Evolutionary conservation across 2,113 vertebrate genomes (phyloP).

Genomic region (Cryptomyrus ogoouensis): DNA sequence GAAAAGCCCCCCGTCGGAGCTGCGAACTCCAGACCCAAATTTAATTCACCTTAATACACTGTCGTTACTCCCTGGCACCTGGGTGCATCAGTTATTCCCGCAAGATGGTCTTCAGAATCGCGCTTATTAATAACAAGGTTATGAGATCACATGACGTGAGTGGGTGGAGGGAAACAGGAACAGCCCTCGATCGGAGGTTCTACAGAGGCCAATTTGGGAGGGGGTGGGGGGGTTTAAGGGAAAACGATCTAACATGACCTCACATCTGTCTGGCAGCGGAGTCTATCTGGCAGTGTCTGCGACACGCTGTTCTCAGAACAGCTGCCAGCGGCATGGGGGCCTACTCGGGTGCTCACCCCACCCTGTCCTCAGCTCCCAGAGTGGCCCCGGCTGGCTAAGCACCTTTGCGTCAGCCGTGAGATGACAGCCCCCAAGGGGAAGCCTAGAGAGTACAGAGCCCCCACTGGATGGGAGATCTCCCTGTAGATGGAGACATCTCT

Average conservation of each 20-base stretch:
- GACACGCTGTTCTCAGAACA: background rate
- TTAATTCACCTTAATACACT: background rate
- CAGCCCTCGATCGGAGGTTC: background rate
- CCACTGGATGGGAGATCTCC: conserved; percentile 1
- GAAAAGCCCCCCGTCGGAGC: background rate
- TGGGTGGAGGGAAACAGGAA: background rate
- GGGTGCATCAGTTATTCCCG: background rate
- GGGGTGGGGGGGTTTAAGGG: background rate
- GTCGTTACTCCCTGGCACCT: background rate
- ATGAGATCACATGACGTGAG: background rate
- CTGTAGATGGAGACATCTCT: conserved; percentile 14
- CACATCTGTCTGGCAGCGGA: background rate
- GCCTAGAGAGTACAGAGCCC: background rate
- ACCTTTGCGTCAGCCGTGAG: background rate
- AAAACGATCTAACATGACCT: background rate
- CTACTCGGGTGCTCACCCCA: no score
- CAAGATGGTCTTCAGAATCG: background rate
- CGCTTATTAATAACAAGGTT: background rate
- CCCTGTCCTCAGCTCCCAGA: background rate
- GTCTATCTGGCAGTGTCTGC: background rate
- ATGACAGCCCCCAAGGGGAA: background rate
- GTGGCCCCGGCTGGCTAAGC: background rate
- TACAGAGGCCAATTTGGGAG: background rate
- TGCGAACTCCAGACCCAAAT: background rate
- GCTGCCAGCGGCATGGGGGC: background rate